Evolutionary conservation across 1,140 invertebrate genomes (phyloP), one percentile per base, ranked within the genome.

Genomic region (Drosophila micromelanica): DNA sequence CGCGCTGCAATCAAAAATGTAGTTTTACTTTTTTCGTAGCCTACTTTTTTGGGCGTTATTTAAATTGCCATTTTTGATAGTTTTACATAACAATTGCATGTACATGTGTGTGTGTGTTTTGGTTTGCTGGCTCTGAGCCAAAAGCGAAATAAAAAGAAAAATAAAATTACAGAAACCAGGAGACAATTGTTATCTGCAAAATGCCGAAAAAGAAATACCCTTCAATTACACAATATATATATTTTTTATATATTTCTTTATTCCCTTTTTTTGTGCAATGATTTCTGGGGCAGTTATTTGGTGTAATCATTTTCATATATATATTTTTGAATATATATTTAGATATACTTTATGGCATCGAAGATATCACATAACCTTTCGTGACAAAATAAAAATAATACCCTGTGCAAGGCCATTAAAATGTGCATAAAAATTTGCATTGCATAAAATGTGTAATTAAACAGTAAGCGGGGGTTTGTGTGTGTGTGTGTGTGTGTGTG

Each of bases 41-140:
- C 42, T 54, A 78, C 75, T 81, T 86, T 87, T 78, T 76, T 48
- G 78, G 56, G 32, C 75, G 64, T 64, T 65, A 87, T 78, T 86
- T 67, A 76, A 87, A 87, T 81, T 87, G 75, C 64, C 48, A 64
- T 81, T 78, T 73, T 70, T 81, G 40, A 67, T 70, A 78, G 67
- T 78, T 74, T 74, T 77, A 77, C 72, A 77, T 74, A 77, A 74
- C 72, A 59, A 70, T 70, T 55, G 20, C 37, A 43, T n/a, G 6
- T 13, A 15, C 27, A 46, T 69, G 40, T 11, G 48, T 51, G 23
- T 51, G 37, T 32, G 9, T 49, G 23, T 65, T 57, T 27, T 27
- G 52, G 23, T 55, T 30, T 35, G 27, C 23, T 73, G 71, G 71
- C 71, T n/a, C 5, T 30, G 8, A 30, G 62, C 62, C 62, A 65